Evolutionary conservation across 2,797 vertebrate genomes (phyloP), one percentile per base, ranked within the genome.

Genomic region (Scomberomorus guttatus): DNA sequence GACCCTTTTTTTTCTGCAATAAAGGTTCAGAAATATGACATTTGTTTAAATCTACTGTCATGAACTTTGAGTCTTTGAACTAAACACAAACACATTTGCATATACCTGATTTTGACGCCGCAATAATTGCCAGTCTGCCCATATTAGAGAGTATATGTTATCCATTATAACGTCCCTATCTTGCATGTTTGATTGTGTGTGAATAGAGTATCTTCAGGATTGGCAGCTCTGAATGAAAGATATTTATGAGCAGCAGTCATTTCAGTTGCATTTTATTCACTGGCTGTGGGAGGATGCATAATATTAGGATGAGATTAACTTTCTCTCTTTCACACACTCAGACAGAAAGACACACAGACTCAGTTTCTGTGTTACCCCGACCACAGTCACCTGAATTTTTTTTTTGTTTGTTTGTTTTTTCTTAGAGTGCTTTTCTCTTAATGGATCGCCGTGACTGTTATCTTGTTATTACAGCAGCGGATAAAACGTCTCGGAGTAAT

Each of bases 401-500:
- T 37, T 64, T 27, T 20, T 2, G 2, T 29, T 29, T 29, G 27
- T 32, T 25, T 18, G 13, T 20, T 4, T 56, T 1, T 58, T 62
- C 65, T 18, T 13, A 73, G 51, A 10, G 42, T 6, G 1, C 70
- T 73, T 73, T 34, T 6, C 29, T 67, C 46, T 68, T 77, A 74
- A 75, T 82, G 57, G 71, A 80, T 64, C 42, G 9, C 66, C 32
- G 39, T 15, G 24, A 32, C 42, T 69, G 37, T 82, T 80, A 81
- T 83, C 70, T 55, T 71, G 75, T 81, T 77, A 58, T 82, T 78
- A 75, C 75, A 52, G 46, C 51, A 24, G 54, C 67, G 55, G 55
- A 78, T 82, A 65, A 81, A 81, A 77, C 56, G 32, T 76, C 60
- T 79, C 59, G 6, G 7, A 54, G 73, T 88, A 80, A 87, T 83